Base-by-base conservation (phyloP, 2,888 invertebrate genomes). In the Eupeodes luniger region DNA sequence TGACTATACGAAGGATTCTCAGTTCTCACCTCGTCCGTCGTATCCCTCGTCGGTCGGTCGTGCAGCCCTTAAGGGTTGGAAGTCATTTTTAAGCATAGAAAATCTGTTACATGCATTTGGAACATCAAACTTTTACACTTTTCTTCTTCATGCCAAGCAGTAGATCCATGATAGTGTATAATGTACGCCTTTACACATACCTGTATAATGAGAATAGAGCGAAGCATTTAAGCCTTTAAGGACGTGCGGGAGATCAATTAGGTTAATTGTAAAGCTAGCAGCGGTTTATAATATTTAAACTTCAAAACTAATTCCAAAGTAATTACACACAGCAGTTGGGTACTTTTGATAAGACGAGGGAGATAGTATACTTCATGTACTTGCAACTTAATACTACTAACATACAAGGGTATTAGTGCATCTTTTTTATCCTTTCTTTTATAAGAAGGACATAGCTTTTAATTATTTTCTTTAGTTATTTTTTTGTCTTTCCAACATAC, bases 201-300 rank as follows among this genome's bases (percentile, higher is more conserved):
- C 27, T 12, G 0, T 36, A 2, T 11, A 55, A 40, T 7, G 7
- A 40, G 9, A 40, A 16, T 36, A 36, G 59, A 62, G 27, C 27
- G 27, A 27, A 16, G n/a, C 16, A 19, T 51, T 16, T 70, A 34
- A 79, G 61, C 55, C 72, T 27, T 77, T 55, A 74, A 74, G 62
- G 72, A 70, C 76, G 74, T 62, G 40, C 40, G 72, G 67, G 72
- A 77, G 87, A 87, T 83, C 88, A 88, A 88, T 88, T 88, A 88
- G 88, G 85, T 85, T 88, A 88, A 88, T 88, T 88, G 88, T 85
- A 81, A 83, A 81, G 85, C 78, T 81, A 64, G 69, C 69, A 78
- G 88, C 59, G 81, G 85, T 81, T 70, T 84, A 78, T 85, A 81
- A 78, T 81, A 78, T 74, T 74, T 69, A 81, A 85, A 88, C 81